A percentile compares a stretch with the other conserved stretches of the same genome.
Evolutionary conservation across 2,113 vertebrate genomes (phyloP).

Genomic region (Eulemur macaco): DNA sequence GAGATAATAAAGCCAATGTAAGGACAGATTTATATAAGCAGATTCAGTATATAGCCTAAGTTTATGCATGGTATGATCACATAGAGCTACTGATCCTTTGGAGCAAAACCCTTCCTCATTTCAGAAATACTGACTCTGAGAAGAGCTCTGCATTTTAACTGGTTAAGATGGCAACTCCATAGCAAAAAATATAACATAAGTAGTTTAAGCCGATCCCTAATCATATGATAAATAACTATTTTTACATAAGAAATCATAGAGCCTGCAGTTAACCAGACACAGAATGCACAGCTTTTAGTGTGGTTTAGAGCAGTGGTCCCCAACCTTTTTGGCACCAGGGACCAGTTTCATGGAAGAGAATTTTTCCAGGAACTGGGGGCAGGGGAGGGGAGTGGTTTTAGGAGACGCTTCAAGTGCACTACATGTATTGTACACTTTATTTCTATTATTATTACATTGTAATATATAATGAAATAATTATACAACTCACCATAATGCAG

Average conservation of each 20-base stretch:
- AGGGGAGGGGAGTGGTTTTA: no score
- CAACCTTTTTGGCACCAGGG: no score
- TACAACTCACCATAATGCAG: no score
- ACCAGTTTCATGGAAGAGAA: no score
- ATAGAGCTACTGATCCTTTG: background rate
- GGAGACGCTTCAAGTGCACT: no score
- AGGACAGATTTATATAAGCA: background rate
- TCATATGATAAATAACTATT: conserved; percentile 5
- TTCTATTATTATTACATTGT: no score
- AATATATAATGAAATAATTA: no score
- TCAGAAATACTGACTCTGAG: background rate
- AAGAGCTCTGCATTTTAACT: conserved; percentile 27
- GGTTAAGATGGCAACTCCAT: background rate
- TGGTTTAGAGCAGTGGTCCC: background rate
- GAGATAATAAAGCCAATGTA: background rate
- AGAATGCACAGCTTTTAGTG: background rate
- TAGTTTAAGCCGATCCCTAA: conserved; percentile 2
- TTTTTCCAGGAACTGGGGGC: no score
- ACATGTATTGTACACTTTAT: no score
- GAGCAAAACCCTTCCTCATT: background rate
- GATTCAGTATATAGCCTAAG: background rate
- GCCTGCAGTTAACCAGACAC: background rate
- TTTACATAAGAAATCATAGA: background rate
- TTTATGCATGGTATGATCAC: background rate
- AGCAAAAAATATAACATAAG: conserved; percentile 17